These are phyloP conservation scores for Chrysemys picta DNA, from an alignment of 2,113 vertebrate genomes.

Conservation along the genomic window DNA sequence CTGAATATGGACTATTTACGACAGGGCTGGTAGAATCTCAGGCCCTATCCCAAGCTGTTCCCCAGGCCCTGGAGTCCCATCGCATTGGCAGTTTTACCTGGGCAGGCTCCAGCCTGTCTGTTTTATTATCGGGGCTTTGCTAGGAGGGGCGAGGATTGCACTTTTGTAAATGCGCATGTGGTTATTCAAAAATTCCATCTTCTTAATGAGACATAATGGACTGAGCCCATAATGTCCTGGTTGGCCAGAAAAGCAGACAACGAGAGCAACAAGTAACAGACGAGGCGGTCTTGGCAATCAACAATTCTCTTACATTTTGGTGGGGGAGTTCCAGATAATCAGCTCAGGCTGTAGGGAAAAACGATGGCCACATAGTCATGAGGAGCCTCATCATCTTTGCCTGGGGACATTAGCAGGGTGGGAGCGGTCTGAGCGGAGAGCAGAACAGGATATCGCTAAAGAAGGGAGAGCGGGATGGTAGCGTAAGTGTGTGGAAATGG, in stretches of 20 bases:
- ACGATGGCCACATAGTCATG: neutral
- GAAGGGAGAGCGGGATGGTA: neutral
- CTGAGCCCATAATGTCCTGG: neutral
- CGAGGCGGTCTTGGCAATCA: neutral
- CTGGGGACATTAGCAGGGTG: neutral
- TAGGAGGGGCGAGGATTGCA: neutral
- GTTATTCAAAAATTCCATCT: slow-evolving; percentile 11
- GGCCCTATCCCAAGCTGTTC: neutral
- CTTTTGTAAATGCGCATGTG: neutral
- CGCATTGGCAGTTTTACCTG: neutral
- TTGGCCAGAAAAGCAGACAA: neutral
- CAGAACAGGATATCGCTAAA: neutral
- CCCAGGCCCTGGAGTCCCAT: slow-evolving; percentile 16
- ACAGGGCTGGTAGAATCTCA: rapidly evolving
- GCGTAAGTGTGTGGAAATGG: neutral
- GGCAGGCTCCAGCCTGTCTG: slow-evolving; percentile 11
- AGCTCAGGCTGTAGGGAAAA: neutral
- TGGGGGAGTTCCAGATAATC: neutral
- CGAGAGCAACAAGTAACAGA: neutral
- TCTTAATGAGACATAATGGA: rapidly evolving
- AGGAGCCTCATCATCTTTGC: neutral
- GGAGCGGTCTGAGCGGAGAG: neutral
- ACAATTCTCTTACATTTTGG: neutral
- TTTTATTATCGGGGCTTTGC: neutral
- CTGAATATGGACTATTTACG: neutral